Base-by-base conservation (phyloP, 2,888 invertebrate genomes). In the Drosophila affinis region DNA sequence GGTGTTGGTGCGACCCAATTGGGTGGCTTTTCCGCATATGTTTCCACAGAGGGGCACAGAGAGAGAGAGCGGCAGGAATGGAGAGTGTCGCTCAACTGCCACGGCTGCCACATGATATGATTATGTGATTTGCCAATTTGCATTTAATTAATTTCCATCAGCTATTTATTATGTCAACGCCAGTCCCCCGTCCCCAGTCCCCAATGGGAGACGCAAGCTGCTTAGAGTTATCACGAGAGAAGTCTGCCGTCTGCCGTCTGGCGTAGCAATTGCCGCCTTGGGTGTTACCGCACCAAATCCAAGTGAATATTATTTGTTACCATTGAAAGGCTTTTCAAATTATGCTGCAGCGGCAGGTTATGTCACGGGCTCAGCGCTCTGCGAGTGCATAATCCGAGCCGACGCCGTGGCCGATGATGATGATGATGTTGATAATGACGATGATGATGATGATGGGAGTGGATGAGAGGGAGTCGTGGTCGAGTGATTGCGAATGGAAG, bases 81-180 rank as follows among this genome's bases (percentile, higher is more conserved):
- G 56, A 75, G 69, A 70, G 62, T 73, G 62, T 57, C 47, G 46
- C 46, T 45, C 78, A 72, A 69, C 63, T 58, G 71, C 72, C 55
- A 32, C 62, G 71, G 82, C 82, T 73, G 88, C 71, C 81, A 86
- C 83, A 80, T 86, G 87, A 88, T 82, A 82, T 88, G 88, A 83
- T 83, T 83, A 83, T 83, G 83, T 76, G 88, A 88, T 83, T 88
- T 88, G 67, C 69, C 81, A 88, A 83, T 83, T 88, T 83, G 83
- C 83, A 83, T 83, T 83, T 83, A 83, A 83, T 83, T 83, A 83
- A 83, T 88, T 83, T 64, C 86, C 78, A 77, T 80, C 75, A 76
- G 65, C 87, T 86, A 88, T 83, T 83, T 83, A 88, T 83, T 83
- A 83, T 83, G 88, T 83, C 83, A 83, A 83, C 80, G 59, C 53